Percentiles rank a stretch among this genome's conserved stretches.
These are phyloP conservation scores for Caenorhabditis latens DNA, from an alignment of 1,140 invertebrate genomes.

Conservation along the genomic window DNA sequence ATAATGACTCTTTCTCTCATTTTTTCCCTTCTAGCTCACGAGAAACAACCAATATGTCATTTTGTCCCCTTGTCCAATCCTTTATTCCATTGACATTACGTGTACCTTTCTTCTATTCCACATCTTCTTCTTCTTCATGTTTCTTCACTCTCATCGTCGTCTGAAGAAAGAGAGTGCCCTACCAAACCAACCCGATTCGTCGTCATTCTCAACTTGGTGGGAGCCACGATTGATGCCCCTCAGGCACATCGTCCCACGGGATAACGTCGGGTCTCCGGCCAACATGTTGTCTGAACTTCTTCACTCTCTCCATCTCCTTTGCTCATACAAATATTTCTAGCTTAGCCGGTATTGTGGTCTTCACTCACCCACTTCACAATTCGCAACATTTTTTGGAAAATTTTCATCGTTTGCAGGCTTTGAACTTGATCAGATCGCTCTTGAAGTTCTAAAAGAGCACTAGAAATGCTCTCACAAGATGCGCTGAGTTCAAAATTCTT, in stretches of 20 bases:
- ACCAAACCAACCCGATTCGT: neutral
- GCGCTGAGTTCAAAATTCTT: too few relatives aligned
- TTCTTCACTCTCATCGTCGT: slow-evolving; percentile 15
- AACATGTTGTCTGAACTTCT: slow-evolving; percentile 54
- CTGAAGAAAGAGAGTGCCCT: neutral
- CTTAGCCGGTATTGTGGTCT: slow-evolving; percentile 24
- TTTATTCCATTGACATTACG: slow-evolving; percentile 55
- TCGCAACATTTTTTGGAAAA: neutral
- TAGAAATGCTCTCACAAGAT: too few relatives aligned
- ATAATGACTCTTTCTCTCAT: slow-evolving; percentile 43
- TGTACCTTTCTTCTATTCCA: slow-evolving; percentile 23
- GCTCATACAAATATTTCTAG: slow-evolving; percentile 8
- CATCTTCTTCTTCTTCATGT: neutral
- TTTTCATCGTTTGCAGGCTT: neutral
- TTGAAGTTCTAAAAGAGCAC: too few relatives aligned
- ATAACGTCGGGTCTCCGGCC: slow-evolving; percentile 43
- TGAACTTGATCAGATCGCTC: too few relatives aligned
- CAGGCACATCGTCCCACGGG: slow-evolving; percentile 53
- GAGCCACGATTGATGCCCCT: slow-evolving; percentile 43
- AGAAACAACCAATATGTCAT: slow-evolving; percentile 54
- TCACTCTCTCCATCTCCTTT: neutral
- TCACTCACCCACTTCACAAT: slow-evolving; percentile 9
- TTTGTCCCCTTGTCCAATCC: slow-evolving; percentile 52
- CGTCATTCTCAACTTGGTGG: slow-evolving; percentile 35
- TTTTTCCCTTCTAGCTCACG: slow-evolving; percentile 15